Evolutionary conservation across 2,113 vertebrate genomes (phyloP), one percentile per base, ranked within the genome.

Genomic region (Neodon shergylaensis): DNA sequence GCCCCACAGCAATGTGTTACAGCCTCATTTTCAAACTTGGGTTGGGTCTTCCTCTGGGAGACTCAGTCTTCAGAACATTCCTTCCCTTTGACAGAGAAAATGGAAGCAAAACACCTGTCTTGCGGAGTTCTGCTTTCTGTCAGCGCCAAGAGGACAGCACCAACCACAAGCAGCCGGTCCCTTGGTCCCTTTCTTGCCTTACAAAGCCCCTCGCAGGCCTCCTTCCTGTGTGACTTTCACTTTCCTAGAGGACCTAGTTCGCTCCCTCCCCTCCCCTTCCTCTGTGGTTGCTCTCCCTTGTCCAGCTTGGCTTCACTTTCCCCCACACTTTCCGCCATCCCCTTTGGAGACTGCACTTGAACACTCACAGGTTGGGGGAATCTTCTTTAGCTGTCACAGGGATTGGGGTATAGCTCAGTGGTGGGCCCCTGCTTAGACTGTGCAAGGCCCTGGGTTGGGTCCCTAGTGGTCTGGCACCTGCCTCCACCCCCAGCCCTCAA

Each of bases 41-140:
- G 33, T 58, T 91, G 78, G 83, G 54, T 79, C 93, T 94, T 96
- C 49, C 74, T 87, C 74, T 26, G 94, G 81, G 65, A 0, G 0
- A 92, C 89, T 81, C 84, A n/a, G 61, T 90, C 88, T 92, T 94
- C 91, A 93, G 94, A 95, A 88, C 5, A 68, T 79, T 94, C 65
- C 66, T 87, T 95, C 65, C 68, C 84, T 90, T 82, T 85, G 76
- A 63, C 84, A 73, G 65, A 95, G 76, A 96, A 97, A 97, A 95
- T 70, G 94, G 97, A 98, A 98, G 85, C 94, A 82, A 96, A 88
- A 63, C 74, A 73, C 58, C 84, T 66, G 93, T 44, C 42, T 36
- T 52, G 87, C 74, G 21, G 74, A 93, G 96, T 97, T 97, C 97
- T 94, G 94, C 92, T 98, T 97, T 97, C 74, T 94, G 83, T 92